Evolutionary conservation across 2,113 vertebrate genomes (phyloP), one percentile per base, ranked within the genome.

Genomic region (Ramphastos sulfuratus): DNA sequence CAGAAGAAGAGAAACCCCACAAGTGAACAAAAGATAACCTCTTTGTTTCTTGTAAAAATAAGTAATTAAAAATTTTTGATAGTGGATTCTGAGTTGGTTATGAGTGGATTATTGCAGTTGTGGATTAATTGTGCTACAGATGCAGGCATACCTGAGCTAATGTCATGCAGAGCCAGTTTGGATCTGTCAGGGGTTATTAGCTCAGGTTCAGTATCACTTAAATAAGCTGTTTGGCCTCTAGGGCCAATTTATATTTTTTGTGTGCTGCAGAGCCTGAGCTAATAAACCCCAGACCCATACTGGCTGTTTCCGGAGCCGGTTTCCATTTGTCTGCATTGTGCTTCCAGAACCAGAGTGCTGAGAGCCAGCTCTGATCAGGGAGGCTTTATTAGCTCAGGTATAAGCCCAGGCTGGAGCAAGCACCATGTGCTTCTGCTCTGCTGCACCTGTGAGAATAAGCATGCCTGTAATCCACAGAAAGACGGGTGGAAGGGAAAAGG

Each of bases 381-480:
- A 55, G 33, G 77, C 76, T 86, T 86, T 94, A 88, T 94, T 95
- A 96, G 88, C 95, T 93, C 93, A 94, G 96, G 95, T 96, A 92
- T 93, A 78, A 86, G 60, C 56, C 54, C 44, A 14, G 90, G 33
- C 88, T 81, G 69, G 48, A 86, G 12, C 65, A 67, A 77, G 90
- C 82, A 78, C 67, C 90, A 54, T 64, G 61, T 94, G 92, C 90
- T 95, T 94, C 65, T 94, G 73, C 17, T 93, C 46, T 86, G 80
- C 85, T 88, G 85, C 90, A 88, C 90, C 85, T 94, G 93, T 75
- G 80, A 88, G 80, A 60, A 30, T 95, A 35, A 78, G 70, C 28
- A 37, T 85, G 87, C 30, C 50, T 72, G 59, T 67, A 56, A 10
- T 30, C 14, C 31, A 7, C 25, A 31, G 52, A 42, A 75, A 27